Conservation (phyloP, 2,797 vertebrate genomes). For the Enteromius viviparus region DNA sequence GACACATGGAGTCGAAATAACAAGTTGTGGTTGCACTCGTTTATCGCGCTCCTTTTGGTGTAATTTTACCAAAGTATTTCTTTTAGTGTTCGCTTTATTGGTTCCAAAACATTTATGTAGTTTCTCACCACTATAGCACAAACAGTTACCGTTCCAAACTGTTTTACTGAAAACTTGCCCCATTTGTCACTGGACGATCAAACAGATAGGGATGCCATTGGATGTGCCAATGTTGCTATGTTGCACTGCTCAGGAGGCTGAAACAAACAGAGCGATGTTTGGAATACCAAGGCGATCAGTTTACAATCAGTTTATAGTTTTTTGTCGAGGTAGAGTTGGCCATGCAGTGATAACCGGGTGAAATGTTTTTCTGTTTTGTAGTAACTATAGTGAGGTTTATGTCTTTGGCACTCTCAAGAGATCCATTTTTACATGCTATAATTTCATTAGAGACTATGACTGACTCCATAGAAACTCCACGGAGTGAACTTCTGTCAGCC, state of each 20-base stretch:
- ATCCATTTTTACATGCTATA: conserved; percentile 41
- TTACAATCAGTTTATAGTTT: not conserved
- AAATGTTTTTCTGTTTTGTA: conserved; percentile 30
- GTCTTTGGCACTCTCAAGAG: conserved; percentile 1
- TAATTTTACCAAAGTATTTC: not conserved
- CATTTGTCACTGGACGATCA: not conserved
- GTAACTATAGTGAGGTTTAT: conserved; percentile 21
- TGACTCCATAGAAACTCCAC: not conserved
- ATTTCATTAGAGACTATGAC: conserved; percentile 28
- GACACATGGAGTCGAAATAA: conserved; percentile 4
- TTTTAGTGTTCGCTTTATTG: conserved; percentile 27
- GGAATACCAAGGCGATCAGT: not conserved
- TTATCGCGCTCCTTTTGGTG: not conserved
- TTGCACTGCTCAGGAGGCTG: not conserved
- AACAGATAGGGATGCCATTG: not conserved
- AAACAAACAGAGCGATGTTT: conserved; percentile 2
- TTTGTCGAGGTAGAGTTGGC: not conserved
- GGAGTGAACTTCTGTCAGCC: not conserved
- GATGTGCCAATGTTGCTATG: not conserved
- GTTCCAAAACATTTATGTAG: not conserved
- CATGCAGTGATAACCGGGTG: not conserved
- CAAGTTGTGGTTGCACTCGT: conserved; percentile 7
- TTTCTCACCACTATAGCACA: not conserved
- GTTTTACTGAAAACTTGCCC: not conserved
- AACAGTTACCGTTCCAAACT: not conserved